A percentile compares a stretch with the other conserved stretches of the same genome.
These are phyloP conservation scores for Cryptus armator DNA, from an alignment of 2,888 invertebrate species.

Conservation along the genomic window DNA sequence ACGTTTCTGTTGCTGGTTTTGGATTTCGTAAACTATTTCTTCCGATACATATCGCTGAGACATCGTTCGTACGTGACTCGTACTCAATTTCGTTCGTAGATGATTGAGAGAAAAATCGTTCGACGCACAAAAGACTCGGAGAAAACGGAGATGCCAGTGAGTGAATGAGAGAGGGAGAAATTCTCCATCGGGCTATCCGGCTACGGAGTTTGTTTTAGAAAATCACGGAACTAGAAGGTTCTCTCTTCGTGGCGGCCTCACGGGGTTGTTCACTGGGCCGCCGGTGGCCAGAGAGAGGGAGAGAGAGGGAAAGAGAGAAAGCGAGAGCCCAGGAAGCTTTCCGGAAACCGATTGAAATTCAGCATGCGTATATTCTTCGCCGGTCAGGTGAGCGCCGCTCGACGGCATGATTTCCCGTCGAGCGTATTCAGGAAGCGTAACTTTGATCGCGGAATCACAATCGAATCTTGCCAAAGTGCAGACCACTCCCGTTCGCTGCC, in stretches of 20 bases:
- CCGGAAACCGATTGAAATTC: slow-evolving; percentile 73
- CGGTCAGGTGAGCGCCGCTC: slow-evolving; percentile 69
- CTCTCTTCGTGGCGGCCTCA: slow-evolving; percentile 18
- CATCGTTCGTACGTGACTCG: slow-evolving; percentile 64
- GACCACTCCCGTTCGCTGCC: slow-evolving; percentile 58
- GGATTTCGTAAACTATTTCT: slow-evolving; percentile 24
- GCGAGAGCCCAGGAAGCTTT: slow-evolving; percentile 32
- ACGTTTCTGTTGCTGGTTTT: neutral
- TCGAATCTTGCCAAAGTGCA: slow-evolving; percentile 68
- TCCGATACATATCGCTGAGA: slow-evolving; percentile 23
- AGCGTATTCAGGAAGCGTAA: slow-evolving; percentile 67
- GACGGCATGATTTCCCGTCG: slow-evolving; percentile 65
- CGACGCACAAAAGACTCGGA: slow-evolving; percentile 33
- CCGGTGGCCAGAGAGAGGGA: slow-evolving; percentile 21
- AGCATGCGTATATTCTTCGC: slow-evolving; percentile 72
- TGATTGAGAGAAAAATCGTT: slow-evolving; percentile 63
- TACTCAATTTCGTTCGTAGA: slow-evolving; percentile 54
- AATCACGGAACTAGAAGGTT: slow-evolving; percentile 56
- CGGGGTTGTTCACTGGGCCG: slow-evolving; percentile 44
- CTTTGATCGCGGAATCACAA: slow-evolving; percentile 69
- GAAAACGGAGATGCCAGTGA: slow-evolving; percentile 32
- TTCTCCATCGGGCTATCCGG: slow-evolving; percentile 34
- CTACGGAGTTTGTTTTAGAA: slow-evolving; percentile 64
- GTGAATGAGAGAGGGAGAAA: slow-evolving; percentile 2
- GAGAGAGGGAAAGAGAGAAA: too few species aligned